Conservation (phyloP, 2,888 invertebrate species). For the Xestia rhomboidea region DNA sequence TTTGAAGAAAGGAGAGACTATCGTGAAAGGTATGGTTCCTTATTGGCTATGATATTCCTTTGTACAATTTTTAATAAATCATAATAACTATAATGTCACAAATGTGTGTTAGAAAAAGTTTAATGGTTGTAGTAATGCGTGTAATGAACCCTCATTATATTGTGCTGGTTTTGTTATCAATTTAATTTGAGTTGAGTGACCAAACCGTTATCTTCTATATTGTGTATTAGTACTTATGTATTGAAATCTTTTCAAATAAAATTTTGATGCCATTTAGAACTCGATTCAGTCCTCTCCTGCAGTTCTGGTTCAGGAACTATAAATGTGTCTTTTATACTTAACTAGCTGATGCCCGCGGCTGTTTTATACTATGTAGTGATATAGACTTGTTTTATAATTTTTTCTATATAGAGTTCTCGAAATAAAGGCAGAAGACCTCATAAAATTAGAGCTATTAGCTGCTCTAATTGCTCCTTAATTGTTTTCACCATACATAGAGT, state of each 20-base stretch:
- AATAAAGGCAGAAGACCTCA: not conserved
- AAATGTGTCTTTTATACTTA: too few species aligned
- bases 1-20: slow-evolving; percentile 80
- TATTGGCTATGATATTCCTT: not conserved
- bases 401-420: not conserved
- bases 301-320: not conserved
- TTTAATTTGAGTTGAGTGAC: not conserved
- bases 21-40: slow-evolving; percentile 74
- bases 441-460: not conserved
- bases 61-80: not conserved
- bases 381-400: not conserved
- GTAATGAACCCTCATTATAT: not conserved
- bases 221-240: not conserved
- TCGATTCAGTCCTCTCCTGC: not conserved
- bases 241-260: not conserved
- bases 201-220: not conserved
- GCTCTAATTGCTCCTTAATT: not conserved
- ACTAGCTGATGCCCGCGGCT: too few species aligned
- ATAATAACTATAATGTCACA: not conserved
- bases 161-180: slow-evolving; percentile 1
- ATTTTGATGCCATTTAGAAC: not conserved
- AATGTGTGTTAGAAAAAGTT: not conserved
- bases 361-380: too few species aligned
- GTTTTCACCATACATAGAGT: not conserved
- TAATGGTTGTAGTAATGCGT: not conserved